phyloP scores from a whole-genome alignment of 2,888 invertebrate species.

The Leistus spinibarbis region DNA sequence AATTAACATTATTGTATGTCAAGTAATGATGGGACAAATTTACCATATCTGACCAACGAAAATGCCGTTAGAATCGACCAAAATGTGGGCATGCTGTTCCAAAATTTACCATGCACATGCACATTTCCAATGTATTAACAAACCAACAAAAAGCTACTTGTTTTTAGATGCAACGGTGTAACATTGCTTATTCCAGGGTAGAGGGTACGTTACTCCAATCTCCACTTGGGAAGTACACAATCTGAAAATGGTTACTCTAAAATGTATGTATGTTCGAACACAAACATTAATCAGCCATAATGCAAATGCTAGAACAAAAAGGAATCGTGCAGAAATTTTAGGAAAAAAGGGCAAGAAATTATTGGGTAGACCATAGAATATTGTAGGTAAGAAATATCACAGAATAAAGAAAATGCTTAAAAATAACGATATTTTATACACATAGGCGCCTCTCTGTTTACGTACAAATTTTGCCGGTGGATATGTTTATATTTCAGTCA shows the following conservation, averaged over 20 bases:
- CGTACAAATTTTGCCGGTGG: too few species aligned
- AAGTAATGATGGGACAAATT: background rate
- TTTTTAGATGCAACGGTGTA: background rate
- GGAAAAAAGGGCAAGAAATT: constrained; percentile 50
- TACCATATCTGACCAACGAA: background rate
- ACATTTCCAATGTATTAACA: background rate
- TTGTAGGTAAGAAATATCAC: constrained; percentile 43
- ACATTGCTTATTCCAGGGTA: too few species aligned
- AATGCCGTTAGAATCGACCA: background rate
- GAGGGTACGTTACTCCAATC: background rate
- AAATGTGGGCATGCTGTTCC: constrained; percentile 6
- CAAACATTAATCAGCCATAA: constrained; percentile 57
- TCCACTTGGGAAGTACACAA: constrained; percentile 3
- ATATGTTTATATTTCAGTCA: too few species aligned
- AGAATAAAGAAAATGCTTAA: constrained; percentile 42
- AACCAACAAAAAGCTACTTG: background rate
- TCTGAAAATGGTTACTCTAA: constrained; percentile 20
- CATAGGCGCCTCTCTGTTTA: background rate
- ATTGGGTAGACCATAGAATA: constrained; percentile 49
- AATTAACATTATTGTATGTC: background rate
- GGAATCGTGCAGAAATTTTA: constrained; percentile 55
- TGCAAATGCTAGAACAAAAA: constrained; percentile 57
- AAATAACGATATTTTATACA: constrained; percentile 21
- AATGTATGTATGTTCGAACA: constrained; percentile 48
- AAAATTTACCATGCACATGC: constrained; percentile 16